Base-by-base conservation (phyloP, 1,140 invertebrate genomes). In the Drosophila simulans region DNA sequence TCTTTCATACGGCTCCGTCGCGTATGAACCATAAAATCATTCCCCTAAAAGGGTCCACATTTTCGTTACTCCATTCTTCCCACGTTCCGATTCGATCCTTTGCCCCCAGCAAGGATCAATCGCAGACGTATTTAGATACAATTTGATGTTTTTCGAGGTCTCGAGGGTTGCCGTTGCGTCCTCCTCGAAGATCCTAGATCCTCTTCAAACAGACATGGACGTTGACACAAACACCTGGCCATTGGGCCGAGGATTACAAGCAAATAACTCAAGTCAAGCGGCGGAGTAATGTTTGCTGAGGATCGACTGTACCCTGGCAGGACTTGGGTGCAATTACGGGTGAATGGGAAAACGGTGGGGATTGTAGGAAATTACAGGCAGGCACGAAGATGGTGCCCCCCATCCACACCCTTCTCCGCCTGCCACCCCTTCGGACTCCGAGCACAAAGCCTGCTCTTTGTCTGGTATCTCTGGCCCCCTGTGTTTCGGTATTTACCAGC, bases 151-250 rank as follows among this genome's bases (percentile, higher is more conserved):
- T 57, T 82, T 31, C 35, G 20, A 71, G 64, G 27, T 20, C 51
- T 15, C 49, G 40, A 64, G 74, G 74, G 52, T 77, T 75, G 68
- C 42, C 20, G 27, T 43, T 42, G n/a, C 57, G 25, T 34, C 7
- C 27, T 25, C 48, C 27, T 25, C 48, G 17, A 0, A 31, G 13
- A 40, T 58, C 22, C 57, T 63, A 25, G 58, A 72, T 83, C 83
- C 83, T 83, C 83, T 68, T 88, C 83, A 86, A 86, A 88, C 64
- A 83, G 54, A 62, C 71, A 17, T 35, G 43, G 40, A 66, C 58
- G 77, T 86, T 88, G 83, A 86, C 84, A 79, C 48, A 83, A 88
- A 83, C 83, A 86, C 83, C 83, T 86, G 83, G 83, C 55, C 55
- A 54, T 31, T 35, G 58, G 27, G 39, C 31, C 40, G 62, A 11